These are phyloP conservation scores for Clivina fossor DNA, from an alignment of 2,888 invertebrate species.

Conservation along the genomic window DNA sequence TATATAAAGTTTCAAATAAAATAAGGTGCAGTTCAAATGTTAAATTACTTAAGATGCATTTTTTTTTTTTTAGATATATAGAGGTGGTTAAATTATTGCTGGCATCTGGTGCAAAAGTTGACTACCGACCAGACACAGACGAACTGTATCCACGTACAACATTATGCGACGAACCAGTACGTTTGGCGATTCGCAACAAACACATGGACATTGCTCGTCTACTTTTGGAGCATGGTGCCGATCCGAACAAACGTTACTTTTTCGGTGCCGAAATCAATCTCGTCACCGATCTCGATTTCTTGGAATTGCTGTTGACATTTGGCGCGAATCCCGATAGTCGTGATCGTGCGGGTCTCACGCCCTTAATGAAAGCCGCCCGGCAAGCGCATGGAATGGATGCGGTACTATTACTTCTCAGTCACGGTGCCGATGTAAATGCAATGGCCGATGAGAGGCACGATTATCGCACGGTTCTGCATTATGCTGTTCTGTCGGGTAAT, in stretches of 20 bases:
- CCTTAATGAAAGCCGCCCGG: conserved; percentile 87
- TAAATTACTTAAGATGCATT: no score
- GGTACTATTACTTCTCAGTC: conserved; percentile 72
- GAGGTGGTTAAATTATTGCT: conserved; percentile 73
- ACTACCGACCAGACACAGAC: conserved; percentile 73
- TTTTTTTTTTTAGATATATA: conserved; percentile 57
- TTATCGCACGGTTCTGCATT: conserved; percentile 84
- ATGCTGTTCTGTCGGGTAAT: conserved; percentile 79
- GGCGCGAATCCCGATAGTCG: conserved; percentile 87
- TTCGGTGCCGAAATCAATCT: conserved; percentile 89
- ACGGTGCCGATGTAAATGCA: conserved; percentile 85
- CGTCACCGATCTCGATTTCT: conserved; percentile 77
- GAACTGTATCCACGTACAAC: conserved; percentile 72
- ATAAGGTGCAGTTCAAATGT: background rate
- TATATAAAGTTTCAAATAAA: background rate
- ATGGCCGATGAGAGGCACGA: conserved; percentile 85
- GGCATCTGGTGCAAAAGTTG: conserved; percentile 76
- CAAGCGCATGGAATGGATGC: conserved; percentile 77
- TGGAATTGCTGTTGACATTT: conserved; percentile 78
- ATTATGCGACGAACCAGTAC: conserved; percentile 83
- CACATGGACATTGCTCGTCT: conserved; percentile 73
- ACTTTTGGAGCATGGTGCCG: conserved; percentile 80
- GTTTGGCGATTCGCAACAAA: conserved; percentile 83
- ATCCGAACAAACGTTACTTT: conserved; percentile 88
- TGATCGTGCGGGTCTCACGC: conserved; percentile 84